Conservation (phyloP, 2,113 vertebrate genomes). For the Forbesichthys papilliferus region DNA sequence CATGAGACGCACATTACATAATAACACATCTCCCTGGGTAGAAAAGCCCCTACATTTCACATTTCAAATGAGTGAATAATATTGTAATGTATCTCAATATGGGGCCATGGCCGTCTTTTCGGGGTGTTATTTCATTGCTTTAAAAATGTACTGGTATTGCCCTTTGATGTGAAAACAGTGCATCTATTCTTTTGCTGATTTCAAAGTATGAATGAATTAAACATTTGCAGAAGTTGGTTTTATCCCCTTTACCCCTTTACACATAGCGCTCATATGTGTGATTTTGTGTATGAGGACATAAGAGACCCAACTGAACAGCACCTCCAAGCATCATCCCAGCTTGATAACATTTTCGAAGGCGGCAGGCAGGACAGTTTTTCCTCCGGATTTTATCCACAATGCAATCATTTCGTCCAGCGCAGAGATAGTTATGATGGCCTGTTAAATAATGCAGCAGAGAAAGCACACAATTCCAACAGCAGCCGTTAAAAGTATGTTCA, state of each 20-base stretch:
- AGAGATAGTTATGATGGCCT: slow-evolving; percentile 98
- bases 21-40: too few species aligned
- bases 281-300: background rate
- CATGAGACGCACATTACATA: background rate
- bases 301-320: slow-evolving; percentile 58
- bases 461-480: slow-evolving; percentile 17
- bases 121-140: background rate
- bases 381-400: slow-evolving; percentile 98
- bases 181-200: background rate
- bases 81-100: too few species aligned
- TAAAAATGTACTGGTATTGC: background rate
- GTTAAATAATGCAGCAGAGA: slow-evolving; percentile 41
- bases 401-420: slow-evolving; percentile 98
- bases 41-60: too few species aligned
- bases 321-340: slow-evolving; percentile 99
- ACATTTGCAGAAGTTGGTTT: background rate
- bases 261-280: background rate
- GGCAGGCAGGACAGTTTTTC: slow-evolving; percentile 97
- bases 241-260: background rate
- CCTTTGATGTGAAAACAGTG: background rate
- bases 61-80: too few species aligned
- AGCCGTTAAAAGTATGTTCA: slow-evolving; percentile 5
- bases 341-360: slow-evolving; percentile 95
- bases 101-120: background rate
- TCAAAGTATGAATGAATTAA: background rate